Evolutionary conservation across 2,888 invertebrate species (phyloP), one percentile per base, ranked within the genome.

Genomic region (Alitta virens): DNA sequence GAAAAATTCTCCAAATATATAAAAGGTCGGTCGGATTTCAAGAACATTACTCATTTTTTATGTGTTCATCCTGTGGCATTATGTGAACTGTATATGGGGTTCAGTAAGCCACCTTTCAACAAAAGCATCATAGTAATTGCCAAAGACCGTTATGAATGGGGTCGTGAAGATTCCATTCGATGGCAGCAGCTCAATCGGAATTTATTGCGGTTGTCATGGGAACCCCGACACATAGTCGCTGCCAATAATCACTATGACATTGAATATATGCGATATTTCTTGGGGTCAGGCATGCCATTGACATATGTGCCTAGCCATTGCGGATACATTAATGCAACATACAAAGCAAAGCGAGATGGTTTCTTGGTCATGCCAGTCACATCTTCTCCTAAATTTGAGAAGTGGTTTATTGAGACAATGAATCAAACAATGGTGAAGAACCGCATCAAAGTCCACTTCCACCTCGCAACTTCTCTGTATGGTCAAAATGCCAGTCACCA

Each of bases 171-270:
- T 18, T 43, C 43, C 24, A 21, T 9, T 26, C 38, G 60, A 5
- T 60, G 60, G 60, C 53, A 25, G 18, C 40, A 54, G 54, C 46
- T 40, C 26, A 60, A 60, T 38, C 23, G 33, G 24, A 54, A 43
- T 51, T 53, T 60, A 16, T 21, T 25, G 23, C 38, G n/a, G 1
- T 18, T 59, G 16, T 42, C 46, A 24, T 51, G 21, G 12, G 46
- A 60, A 14, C 14, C 14, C 1, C 25, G 25, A 14, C 52, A 60
- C 54, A 27, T 60, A 14, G 43, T 60, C 3, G 60, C 42, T 12
- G 60, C 60, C 27, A 60, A 60, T 33, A 60, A 60, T 42, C 53
- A 53, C 26, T 60, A 60, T 27, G 60, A 60, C 25, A 26, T 54
- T 18, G 54, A 54, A n/a, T 60, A 60, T 23, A 42, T 60, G 54